Percentiles rank a stretch among this genome's conserved stretches.
Evolutionary conservation across 2,888 invertebrate genomes (phyloP).

Genomic region (Falcaria lacertinaria): DNA sequence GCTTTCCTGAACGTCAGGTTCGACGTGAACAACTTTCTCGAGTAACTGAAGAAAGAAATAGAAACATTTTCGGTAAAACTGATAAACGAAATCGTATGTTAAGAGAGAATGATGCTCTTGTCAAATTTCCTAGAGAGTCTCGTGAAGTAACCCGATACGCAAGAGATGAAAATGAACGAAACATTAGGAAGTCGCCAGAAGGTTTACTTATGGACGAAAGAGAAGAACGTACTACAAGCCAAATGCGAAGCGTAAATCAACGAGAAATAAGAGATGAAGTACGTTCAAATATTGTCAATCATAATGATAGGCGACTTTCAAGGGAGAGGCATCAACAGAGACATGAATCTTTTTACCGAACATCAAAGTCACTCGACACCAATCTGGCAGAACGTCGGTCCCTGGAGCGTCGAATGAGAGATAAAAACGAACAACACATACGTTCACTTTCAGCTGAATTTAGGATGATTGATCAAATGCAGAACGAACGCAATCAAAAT

Average conservation of each 20-base stretch:
- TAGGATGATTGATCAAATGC: background rate
- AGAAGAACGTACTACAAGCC: background rate
- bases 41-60: background rate
- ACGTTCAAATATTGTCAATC: background rate
- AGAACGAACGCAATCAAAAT: background rate
- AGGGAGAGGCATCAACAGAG: background rate
- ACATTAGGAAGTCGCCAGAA: background rate
- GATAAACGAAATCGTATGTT: background rate
- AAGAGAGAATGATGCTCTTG: background rate
- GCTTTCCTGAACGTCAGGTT: background rate
- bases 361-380: background rate
- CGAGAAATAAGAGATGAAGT: slow-evolving; percentile 1
- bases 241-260: background rate
- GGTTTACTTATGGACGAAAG: background rate
- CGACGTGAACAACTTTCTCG: background rate
- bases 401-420: background rate
- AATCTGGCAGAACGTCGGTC: slow-evolving; percentile 1
- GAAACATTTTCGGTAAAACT: background rate
- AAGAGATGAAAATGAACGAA: background rate
- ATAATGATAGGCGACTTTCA: background rate
- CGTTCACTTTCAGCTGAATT: slow-evolving; percentile 1
- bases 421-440: background rate
- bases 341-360: background rate
- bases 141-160: background rate
- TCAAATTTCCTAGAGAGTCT: background rate